Conservation (phyloP, 2,797 vertebrate species). For the Sphaeramia orbicularis region DNA sequence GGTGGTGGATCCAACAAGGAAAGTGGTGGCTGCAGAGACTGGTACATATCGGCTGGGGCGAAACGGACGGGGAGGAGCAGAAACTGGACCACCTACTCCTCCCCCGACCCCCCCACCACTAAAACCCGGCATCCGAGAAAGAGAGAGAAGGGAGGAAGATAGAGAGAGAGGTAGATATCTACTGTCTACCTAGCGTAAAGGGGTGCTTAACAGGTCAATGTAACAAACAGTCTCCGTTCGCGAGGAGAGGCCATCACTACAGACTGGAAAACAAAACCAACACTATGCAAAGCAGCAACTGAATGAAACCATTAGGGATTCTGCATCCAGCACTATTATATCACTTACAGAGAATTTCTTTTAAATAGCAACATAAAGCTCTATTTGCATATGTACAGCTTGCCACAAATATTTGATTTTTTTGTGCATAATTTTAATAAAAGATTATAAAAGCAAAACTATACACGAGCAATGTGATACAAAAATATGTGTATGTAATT, state of each 20-base stretch:
- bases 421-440: conserved; percentile 63
- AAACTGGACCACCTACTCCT: conserved; percentile 81
- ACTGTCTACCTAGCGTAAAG: conserved; percentile 59
- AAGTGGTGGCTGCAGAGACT: conserved; percentile 93
- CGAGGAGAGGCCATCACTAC: conserved; percentile 59
- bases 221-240: conserved; percentile 38
- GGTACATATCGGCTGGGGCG: conserved; percentile 98
- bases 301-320: conserved; percentile 36
- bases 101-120: conserved; percentile 84
- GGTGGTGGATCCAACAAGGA: conserved; percentile 95
- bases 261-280: conserved; percentile 38
- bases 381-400: conserved; percentile 43
- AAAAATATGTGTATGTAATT: conserved; percentile 82
- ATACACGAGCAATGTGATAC: conserved; percentile 70
- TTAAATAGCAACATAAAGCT: conserved; percentile 46
- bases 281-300: conserved; percentile 66
- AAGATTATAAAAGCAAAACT: conserved; percentile 59
- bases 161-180: conserved; percentile 62
- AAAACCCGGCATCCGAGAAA: conserved; percentile 83
- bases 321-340: conserved; percentile 22
- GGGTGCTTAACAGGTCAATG: conserved; percentile 61
- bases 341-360: conserved; percentile 22
- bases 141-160: conserved; percentile 52
- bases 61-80: conserved; percentile 89
- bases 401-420: conserved; percentile 46